Evolutionary conservation across 2,113 vertebrate genomes (phyloP), one percentile per base, ranked within the genome.

Genomic region (Brachyistius frenatus): DNA sequence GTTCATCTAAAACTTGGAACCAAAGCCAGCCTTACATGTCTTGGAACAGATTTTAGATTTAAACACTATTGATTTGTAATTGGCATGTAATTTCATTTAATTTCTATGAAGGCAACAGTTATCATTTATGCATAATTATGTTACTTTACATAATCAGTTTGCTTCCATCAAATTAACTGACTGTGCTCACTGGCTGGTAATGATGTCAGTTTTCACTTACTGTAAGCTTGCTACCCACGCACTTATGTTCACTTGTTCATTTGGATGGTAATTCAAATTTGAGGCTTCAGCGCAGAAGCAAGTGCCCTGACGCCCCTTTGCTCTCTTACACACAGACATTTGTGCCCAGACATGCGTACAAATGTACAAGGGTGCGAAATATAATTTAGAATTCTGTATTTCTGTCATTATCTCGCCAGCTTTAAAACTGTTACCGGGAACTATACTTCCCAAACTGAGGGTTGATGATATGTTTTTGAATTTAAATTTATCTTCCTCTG

Each of bases 211-310:
- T 23, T 23, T 23, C 23, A 23, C 23, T 23, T 23, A 23, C 23
- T 23, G 23, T 23, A 23, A 23, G 23, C 23, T 23, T 56, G 50
- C 76, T 47, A 33, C 84, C 62, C 79, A 83, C 80, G 55, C 80
- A 75, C 76, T 85, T 64, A 64, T 80, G 72, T 66, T 73, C 63
- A 49, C 60, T 35, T 76, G 46, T 60, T 77, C 52, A 76, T 77
- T 85, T 83, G 31, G 46, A 53, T 44, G 23, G 41, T 67, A 66
- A 56, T 33, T 53, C 50, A 63, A 58, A 47, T 58, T 5, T 44
- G 41, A 69, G 32, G 33, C 53, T 32, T 16, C n/a, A 47, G 15
- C 52, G 41, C 33, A 65, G 39, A 10, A 68, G 14, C 32, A 70
- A 66, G 64, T 54, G 37, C 39, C 1, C 23, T n/a, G 15, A 37